Conservation (phyloP, 1,140 invertebrate species). For the Zaprionus lachaisei region DNA sequence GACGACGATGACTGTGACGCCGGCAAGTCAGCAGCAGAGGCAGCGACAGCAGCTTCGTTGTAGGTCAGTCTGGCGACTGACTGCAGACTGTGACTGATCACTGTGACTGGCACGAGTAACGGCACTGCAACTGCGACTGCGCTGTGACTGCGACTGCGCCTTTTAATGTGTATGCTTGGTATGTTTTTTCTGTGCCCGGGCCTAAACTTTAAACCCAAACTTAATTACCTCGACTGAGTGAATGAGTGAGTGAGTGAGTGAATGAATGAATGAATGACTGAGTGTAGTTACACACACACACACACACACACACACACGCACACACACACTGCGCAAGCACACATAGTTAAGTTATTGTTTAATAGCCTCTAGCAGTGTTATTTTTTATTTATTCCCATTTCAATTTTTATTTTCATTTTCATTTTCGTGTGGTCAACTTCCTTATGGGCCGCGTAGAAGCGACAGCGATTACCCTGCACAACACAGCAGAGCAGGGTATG, state of each 20-base stretch:
- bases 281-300: constrained; percentile 31
- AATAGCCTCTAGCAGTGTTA: constrained; percentile 42
- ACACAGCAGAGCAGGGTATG: not conserved
- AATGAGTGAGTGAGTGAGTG: constrained; percentile 1
- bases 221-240: constrained; percentile 65
- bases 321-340: constrained; percentile 10
- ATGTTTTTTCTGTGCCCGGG: constrained; percentile 5
- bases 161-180: not conserved
- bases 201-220: constrained; percentile 70
- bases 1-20: constrained; percentile 33
- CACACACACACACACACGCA: not conserved
- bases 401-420: constrained; percentile 41
- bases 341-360: constrained; percentile 52
- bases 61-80: constrained; percentile 63
- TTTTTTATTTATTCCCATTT: constrained; percentile 27
- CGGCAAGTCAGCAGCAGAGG: constrained; percentile 32
- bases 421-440: constrained; percentile 44
- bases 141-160: constrained; percentile 11
- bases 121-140: constrained; percentile 21
- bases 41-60: constrained; percentile 50
- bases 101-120: constrained; percentile 6
- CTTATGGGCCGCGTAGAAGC: constrained; percentile 51
- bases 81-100: constrained; percentile 34
- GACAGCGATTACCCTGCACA: constrained; percentile 18
- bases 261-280: constrained; percentile 10